phyloP scores from a whole-genome alignment of 2,797 vertebrate genomes.

The Cirrhinus mrigala region DNA sequence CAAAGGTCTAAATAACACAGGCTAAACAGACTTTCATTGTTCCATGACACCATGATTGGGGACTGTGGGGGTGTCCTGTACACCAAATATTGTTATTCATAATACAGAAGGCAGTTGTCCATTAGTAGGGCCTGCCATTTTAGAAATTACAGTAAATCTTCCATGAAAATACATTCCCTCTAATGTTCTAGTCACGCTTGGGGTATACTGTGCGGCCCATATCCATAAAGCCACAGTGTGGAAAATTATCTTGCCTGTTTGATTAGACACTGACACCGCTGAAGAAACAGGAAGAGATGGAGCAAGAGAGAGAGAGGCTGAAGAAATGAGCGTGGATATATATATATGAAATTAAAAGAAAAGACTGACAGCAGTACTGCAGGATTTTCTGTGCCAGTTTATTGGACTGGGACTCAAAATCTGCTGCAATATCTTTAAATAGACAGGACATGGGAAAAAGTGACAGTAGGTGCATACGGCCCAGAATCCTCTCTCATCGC shows the following conservation, averaged over 20 bases:
- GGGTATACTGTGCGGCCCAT: conserved; percentile 72
- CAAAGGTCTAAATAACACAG: background rate
- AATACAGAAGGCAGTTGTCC: conserved; percentile 85
- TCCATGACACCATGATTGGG: background rate
- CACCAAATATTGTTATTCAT: conserved; percentile 69
- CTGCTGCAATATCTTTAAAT: conserved; percentile 57
- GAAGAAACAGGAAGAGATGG: conserved; percentile 44
- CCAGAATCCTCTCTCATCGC: conserved; percentile 2
- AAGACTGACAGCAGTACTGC: conserved; percentile 45
- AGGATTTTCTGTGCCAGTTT: conserved; percentile 44
- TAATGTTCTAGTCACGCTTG: conserved; percentile 83
- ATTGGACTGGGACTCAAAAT: conserved; percentile 56
- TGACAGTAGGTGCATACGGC: conserved; percentile 27
- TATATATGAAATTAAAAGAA: conserved; percentile 49
- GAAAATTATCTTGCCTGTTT: conserved; percentile 87
- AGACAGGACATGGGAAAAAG: conserved; percentile 33
- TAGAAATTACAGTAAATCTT: conserved; percentile 88
- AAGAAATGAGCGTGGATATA: conserved; percentile 1
- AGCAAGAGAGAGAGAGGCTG: conserved; percentile 51
- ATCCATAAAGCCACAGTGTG: conserved; percentile 85
- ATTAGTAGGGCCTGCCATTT: conserved; percentile 85
- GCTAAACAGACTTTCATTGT: background rate
- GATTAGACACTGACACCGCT: conserved; percentile 80
- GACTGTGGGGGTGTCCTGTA: background rate
- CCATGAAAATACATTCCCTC: conserved; percentile 90